Base-by-base conservation (phyloP, 2,797 vertebrate species). In the Acipenser transmontanus region DNA sequence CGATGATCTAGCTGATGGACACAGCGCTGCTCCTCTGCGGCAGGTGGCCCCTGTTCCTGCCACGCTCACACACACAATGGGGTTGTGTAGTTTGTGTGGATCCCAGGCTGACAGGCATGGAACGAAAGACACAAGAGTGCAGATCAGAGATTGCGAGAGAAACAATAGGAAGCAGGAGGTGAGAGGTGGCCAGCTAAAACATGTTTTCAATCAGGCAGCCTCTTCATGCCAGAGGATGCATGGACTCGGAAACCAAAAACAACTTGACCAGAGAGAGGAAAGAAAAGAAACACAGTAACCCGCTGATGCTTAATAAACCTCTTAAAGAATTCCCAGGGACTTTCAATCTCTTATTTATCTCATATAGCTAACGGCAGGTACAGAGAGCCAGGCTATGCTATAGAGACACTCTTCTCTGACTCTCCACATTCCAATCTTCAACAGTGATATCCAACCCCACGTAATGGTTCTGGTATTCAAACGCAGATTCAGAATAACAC, bases 161-260 rank as follows among this genome's bases (percentile, higher is more conserved):
- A 78, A 71, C 70, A 69, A 73, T 68, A 72, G 73, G 71, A 77
- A 73, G 9, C 65, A 60, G 57, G 70, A 67, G 63, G 51, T 57
- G 65, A 75, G 76, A 78, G 61, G 76, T 61, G 73, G 74, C 71
- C 73, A 71, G 72, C 50, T 66, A 50, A 78, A 80, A 67, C 64
- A 60, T 47, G 66, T 71, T 76, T 79, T 62, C 69, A 77, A 64
- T 70, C 75, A 63, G 50, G 59, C 65, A 48, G 65, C 9, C 75
- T 71, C 54, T 59, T 71, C 72, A 68, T 68, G 68, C 0, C 1
- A 69, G 50, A 65, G 69, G 74, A 74, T 62, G 70, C 65, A 65
- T 4, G 69, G 65, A 61, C 70, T 47, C 66, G 70, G 74, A 71
- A 78, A 75, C 61, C 68, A 9, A 9, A 51, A 59, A 54, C 52